Conservation (phyloP, 1,140 invertebrate species). For the Polypedilum pembai region DNA sequence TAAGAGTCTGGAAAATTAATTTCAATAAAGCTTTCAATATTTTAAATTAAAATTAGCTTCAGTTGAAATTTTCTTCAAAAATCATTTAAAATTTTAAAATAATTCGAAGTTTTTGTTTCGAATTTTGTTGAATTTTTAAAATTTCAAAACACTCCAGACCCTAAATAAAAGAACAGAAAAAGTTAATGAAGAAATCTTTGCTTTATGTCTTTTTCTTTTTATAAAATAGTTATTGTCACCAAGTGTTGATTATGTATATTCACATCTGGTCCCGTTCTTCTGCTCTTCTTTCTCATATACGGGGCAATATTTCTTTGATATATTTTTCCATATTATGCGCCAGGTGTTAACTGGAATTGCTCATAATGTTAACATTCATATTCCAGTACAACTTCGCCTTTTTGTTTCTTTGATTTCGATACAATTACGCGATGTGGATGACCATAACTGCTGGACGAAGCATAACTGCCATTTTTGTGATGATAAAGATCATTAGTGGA, state of each 20-base stretch:
- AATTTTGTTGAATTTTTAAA: too few species aligned
- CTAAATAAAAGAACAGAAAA: not conserved
- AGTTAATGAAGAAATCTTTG: not conserved
- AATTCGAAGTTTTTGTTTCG: too few species aligned
- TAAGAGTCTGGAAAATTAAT: not conserved
- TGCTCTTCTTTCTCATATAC: not conserved
- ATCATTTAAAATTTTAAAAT: too few species aligned
- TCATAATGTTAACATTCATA: conserved; percentile 31
- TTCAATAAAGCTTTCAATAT: not conserved
- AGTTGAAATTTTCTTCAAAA: too few species aligned
- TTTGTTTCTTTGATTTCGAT: conserved; percentile 30
- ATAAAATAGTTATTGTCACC: conserved; percentile 21
- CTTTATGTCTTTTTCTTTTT: not conserved
- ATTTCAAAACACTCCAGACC: too few species aligned
- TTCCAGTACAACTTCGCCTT: conserved; percentile 29
- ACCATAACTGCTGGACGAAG: not conserved
- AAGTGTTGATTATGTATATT: not conserved
- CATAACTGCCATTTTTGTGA: not conserved
- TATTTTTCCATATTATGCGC: not conserved
- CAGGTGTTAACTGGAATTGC: not conserved
- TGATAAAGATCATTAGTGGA: conserved; percentile 9
- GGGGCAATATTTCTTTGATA: not conserved
- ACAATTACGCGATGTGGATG: conserved; percentile 29
- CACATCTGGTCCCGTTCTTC: conserved; percentile 20
- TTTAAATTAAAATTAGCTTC: too few species aligned